Evolutionary conservation across 2,888 invertebrate genomes (phyloP).

Genomic region (Pollenia angustigena): DNA sequence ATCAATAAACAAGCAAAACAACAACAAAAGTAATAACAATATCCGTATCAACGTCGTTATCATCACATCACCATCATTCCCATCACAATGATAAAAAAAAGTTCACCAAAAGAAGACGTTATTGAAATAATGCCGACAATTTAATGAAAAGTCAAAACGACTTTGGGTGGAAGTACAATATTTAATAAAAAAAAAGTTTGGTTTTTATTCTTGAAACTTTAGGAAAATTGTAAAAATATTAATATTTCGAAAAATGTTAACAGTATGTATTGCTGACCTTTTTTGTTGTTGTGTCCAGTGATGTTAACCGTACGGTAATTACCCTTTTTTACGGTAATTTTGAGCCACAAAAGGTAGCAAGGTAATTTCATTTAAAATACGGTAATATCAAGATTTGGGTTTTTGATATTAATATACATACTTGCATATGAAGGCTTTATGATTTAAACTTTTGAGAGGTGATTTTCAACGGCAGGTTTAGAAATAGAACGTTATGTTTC

Average conservation of each 20-base stretch:
- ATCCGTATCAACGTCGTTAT: slow-evolving; percentile 17
- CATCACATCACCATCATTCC: not conserved
- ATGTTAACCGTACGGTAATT: too few species aligned
- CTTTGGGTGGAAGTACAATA: not conserved
- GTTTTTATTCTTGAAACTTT: not conserved
- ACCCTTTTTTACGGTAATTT: too few species aligned
- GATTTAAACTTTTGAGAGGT: too few species aligned
- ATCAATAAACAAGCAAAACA: slow-evolving; percentile 10
- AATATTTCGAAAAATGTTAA: not conserved
- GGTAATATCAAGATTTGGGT: too few species aligned
- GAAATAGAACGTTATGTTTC: too few species aligned
- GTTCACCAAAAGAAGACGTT: slow-evolving; percentile 37
- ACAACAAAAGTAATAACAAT: slow-evolving; percentile 26
- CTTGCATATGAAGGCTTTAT: too few species aligned
- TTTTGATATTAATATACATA: too few species aligned
- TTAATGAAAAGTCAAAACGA: slow-evolving; percentile 5
- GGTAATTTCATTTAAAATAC: too few species aligned
- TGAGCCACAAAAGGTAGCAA: too few species aligned
- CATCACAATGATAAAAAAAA: not conserved
- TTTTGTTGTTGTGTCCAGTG: too few species aligned
- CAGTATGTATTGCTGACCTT: too few species aligned
- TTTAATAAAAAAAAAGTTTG: not conserved
- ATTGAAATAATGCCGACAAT: slow-evolving; percentile 42
- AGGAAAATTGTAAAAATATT: not conserved
- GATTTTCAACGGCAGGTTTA: too few species aligned